Conservation (phyloP, 92 coral and sea anemone genomes). For the Meandrina meandrites region DNA sequence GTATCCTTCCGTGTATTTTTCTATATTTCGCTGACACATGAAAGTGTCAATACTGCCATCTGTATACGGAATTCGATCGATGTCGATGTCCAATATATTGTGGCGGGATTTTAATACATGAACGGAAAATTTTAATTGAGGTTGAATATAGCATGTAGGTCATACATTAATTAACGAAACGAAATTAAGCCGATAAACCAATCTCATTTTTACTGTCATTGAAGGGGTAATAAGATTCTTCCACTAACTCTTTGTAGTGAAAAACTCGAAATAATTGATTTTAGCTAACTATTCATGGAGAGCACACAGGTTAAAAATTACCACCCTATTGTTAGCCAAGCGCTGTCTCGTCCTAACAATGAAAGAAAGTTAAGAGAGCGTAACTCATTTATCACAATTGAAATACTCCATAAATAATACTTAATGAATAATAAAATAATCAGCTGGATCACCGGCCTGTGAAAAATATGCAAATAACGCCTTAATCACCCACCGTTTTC, state of each 20-base stretch:
- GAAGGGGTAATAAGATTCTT: not conserved
- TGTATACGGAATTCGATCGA: no score
- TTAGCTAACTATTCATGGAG: no score
- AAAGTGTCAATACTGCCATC: no score
- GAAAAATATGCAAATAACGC: constrained; percentile 7
- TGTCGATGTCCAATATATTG: no score
- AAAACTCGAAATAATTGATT: not conserved
- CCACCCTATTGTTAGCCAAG: not conserved
- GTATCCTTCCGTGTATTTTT: no score
- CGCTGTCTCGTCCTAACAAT: not conserved
- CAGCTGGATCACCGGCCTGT: not conserved
- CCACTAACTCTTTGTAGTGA: not conserved
- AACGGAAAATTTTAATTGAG: not conserved
- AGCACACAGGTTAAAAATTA: not conserved
- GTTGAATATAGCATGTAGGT: not conserved
- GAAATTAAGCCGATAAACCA: not conserved
- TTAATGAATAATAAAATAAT: not conserved
- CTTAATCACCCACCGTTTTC: constrained; percentile 1
- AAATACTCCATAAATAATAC: not conserved
- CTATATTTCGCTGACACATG: no score
- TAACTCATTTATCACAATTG: not conserved
- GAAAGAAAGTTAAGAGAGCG: not conserved
- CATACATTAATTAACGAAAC: not conserved
- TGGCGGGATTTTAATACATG: not conserved
- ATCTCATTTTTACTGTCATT: not conserved